Evolutionary conservation across 1,140 invertebrate species (phyloP).

Genomic region (Caenorhabditis briggsae): DNA sequence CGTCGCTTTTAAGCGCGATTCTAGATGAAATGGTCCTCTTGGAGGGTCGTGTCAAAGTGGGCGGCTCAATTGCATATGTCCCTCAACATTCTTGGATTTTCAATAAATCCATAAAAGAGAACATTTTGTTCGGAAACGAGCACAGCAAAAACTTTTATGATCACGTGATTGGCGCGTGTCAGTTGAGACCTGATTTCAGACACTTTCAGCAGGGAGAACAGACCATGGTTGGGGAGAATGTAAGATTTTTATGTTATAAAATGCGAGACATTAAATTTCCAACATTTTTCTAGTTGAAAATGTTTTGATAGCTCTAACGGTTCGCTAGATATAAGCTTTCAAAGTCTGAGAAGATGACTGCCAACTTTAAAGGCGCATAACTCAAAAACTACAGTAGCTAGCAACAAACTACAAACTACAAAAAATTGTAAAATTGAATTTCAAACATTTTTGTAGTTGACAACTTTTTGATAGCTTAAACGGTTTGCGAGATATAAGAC

Average conservation of each 20-base stretch:
- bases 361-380: too few species aligned
- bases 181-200: conserved; percentile 66
- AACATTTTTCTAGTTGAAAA: neutral
- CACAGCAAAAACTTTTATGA: conserved; percentile 68
- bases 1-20: conserved; percentile 80
- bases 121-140: conserved; percentile 69
- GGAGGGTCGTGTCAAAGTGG: conserved; percentile 78
- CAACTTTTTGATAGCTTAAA: too few species aligned
- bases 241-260: neutral
- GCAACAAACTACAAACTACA: too few species aligned
- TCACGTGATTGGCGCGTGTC: conserved; percentile 70
- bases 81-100: conserved; percentile 81
- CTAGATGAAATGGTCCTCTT: conserved; percentile 79
- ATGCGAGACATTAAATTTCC: neutral
- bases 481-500: too few species aligned
- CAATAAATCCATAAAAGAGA: conserved; percentile 78
- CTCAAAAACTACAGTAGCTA: too few species aligned
- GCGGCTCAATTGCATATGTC: conserved; percentile 79
- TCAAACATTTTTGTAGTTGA: too few species aligned
- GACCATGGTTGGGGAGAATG: conserved; percentile 76
- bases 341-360: too few species aligned
- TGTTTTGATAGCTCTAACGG: too few species aligned
- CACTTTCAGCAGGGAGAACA: conserved; percentile 70
- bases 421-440: too few species aligned
- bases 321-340: too few species aligned